A percentile compares a stretch with the other conserved stretches of the same genome.
These are phyloP conservation scores for Chelidonichthys spinosus DNA, from an alignment of 2,797 vertebrate species.

Conservation along the genomic window DNA sequence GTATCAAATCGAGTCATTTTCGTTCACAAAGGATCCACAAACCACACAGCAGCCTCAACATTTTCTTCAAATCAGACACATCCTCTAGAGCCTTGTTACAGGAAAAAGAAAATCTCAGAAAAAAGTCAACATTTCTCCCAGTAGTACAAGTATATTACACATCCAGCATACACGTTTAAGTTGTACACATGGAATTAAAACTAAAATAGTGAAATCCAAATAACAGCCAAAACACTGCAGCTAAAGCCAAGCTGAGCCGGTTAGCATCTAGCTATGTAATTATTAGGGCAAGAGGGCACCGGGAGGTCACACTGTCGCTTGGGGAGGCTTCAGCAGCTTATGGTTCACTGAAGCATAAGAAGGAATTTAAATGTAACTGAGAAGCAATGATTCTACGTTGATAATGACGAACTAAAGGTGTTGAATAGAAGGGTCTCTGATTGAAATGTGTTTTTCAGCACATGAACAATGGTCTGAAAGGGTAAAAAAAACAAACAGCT, in stretches of 20 bases:
- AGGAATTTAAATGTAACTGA: conserved; percentile 48
- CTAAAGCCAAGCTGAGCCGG: conserved; percentile 56
- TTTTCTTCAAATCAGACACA: neutral
- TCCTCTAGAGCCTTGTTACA: neutral
- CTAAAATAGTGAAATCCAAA: conserved; percentile 49
- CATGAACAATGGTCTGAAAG: conserved; percentile 39
- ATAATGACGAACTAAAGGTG: conserved; percentile 18
- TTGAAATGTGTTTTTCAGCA: neutral
- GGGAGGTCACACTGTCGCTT: conserved; percentile 58
- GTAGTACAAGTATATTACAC: neutral
- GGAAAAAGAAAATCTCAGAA: neutral
- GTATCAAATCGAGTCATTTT: neutral
- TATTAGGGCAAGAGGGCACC: conserved; percentile 65
- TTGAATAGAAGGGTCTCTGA: neutral
- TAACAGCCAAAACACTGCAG: conserved; percentile 41
- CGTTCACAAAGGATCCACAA: conserved; percentile 8
- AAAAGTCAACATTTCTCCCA: neutral
- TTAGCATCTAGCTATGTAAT: conserved; percentile 65
- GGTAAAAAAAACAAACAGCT: conserved; percentile 53
- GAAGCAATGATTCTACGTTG: conserved; percentile 26
- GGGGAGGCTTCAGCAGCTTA: conserved; percentile 46
- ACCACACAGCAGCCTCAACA: conserved; percentile 3
- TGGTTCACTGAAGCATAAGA: conserved; percentile 51
- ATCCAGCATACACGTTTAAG: conserved; percentile 1
- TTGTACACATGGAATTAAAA: conserved; percentile 28